These are phyloP conservation scores for Ptychochromis oligacanthus DNA, from an alignment of 2,113 vertebrate genomes.

Conservation along the genomic window DNA sequence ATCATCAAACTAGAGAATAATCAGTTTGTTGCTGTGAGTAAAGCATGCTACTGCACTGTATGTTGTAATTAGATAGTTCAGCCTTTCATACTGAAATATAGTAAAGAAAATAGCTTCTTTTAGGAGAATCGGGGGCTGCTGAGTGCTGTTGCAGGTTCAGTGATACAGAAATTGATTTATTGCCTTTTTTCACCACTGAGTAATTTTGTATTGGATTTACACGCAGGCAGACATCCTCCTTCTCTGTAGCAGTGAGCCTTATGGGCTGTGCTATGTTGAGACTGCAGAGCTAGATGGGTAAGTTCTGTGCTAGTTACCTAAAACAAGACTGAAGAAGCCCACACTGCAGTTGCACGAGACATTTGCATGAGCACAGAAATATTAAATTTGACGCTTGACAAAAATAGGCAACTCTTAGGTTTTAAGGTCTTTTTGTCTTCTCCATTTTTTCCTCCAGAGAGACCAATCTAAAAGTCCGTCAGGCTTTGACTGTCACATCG, in stretches of 20 bases:
- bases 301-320: background rate
- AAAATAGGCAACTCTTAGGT: background rate
- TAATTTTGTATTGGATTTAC: conserved; percentile 38
- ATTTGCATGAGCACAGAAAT: background rate
- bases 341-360: background rate
- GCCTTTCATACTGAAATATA: background rate
- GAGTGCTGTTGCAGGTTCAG: background rate
- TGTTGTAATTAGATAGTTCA: background rate
- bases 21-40: conserved; percentile 91
- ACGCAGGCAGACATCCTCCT: conserved; percentile 93
- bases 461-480: conserved; percentile 93
- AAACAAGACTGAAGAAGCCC: background rate
- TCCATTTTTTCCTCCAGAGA: conserved; percentile 77
- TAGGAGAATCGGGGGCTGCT: background rate
- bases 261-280: conserved; percentile 92
- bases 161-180: conserved; percentile 25
- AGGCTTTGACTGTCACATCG: conserved; percentile 86
- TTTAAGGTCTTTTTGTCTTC: background rate
- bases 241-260: conserved; percentile 91
- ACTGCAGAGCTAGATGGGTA: conserved; percentile 94
- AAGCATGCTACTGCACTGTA: background rate
- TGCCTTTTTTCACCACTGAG: conserved; percentile 17
- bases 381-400: background rate
- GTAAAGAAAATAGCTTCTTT: background rate
- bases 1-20: conserved; percentile 95